These are phyloP conservation scores for Lomographa bimaculata DNA, from an alignment of 2,888 invertebrate genomes.

Conservation along the genomic window DNA sequence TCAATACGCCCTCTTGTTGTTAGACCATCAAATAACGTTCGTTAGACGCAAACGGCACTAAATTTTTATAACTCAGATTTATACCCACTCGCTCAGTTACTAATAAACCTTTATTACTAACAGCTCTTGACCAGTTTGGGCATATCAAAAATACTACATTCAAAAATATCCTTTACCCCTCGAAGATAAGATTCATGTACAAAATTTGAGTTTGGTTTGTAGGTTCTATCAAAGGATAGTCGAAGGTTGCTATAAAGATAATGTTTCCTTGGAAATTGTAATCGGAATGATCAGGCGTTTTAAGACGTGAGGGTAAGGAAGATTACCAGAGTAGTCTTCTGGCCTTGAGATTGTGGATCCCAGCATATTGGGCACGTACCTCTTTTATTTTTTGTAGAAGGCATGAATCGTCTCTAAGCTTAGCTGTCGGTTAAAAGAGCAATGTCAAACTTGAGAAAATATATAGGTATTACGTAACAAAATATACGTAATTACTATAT, in stretches of 20 bases:
- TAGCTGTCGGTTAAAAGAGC: too few species aligned
- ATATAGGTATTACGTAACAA: too few species aligned
- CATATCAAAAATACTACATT: not conserved
- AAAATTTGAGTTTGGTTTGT: slow-evolving; percentile 16
- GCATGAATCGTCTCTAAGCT: too few species aligned
- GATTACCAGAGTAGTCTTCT: slow-evolving; percentile 8
- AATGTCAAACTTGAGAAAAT: too few species aligned
- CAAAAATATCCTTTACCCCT: slow-evolving; percentile 10
- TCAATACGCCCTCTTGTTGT: not conserved
- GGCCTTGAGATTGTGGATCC: slow-evolving; percentile 7
- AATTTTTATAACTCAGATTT: slow-evolving; percentile 20
- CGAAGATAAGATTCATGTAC: slow-evolving; percentile 5
- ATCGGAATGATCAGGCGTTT: slow-evolving; percentile 17
- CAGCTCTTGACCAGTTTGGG: slow-evolving; percentile 15
- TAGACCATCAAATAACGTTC: slow-evolving; percentile 12
- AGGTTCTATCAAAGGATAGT: slow-evolving; percentile 21
- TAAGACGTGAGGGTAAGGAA: slow-evolving; percentile 11
- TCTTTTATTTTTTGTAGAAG: too few species aligned
- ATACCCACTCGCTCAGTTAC: slow-evolving; percentile 15
- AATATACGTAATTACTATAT: too few species aligned
- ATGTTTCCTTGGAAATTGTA: slow-evolving; percentile 34
- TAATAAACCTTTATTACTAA: slow-evolving; percentile 22
- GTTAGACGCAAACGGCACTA: slow-evolving; percentile 12
- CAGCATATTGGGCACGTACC: too few species aligned
- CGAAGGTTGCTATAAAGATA: slow-evolving; percentile 34